phyloP scores from a whole-genome alignment of 2,888 invertebrate genomes.

The Lithodes maja region DNA sequence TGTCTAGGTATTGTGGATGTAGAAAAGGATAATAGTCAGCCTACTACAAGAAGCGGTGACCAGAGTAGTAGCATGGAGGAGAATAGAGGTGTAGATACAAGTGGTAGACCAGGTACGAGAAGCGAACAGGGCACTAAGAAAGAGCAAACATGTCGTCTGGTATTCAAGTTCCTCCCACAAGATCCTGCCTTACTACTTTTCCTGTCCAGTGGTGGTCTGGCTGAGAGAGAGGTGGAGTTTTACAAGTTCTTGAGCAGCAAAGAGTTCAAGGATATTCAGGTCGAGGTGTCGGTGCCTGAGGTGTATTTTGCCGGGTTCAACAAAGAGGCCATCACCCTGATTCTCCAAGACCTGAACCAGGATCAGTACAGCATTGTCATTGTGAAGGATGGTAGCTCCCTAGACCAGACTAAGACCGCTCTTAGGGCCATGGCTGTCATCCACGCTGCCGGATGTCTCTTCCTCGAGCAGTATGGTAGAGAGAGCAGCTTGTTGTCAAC shows the following conservation, averaged over 20 bases:
- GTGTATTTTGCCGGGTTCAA: slow-evolving; percentile 43
- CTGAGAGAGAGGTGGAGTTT: slow-evolving; percentile 61
- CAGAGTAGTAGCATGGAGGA: background rate
- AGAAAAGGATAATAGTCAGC: too few species aligned
- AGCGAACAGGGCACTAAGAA: background rate
- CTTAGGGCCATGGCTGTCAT: slow-evolving; percentile 51
- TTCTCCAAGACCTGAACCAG: slow-evolving; percentile 55
- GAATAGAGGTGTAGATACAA: background rate
- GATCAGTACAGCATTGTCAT: slow-evolving; percentile 58
- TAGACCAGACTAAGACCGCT: slow-evolving; percentile 53
- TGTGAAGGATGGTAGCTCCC: slow-evolving; percentile 54
- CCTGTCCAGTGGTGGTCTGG: slow-evolving; percentile 49
- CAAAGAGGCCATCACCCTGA: slow-evolving; percentile 55
- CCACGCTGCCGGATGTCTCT: slow-evolving; percentile 65
- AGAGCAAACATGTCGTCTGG: slow-evolving; percentile 17
- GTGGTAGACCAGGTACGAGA: background rate
- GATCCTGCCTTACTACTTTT: slow-evolving; percentile 36
- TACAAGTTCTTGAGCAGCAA: slow-evolving; percentile 52
- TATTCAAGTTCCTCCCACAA: slow-evolving; percentile 55
- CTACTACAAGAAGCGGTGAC: background rate
- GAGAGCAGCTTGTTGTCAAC: background rate
- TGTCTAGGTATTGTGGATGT: too few species aligned
- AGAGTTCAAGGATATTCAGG: slow-evolving; percentile 36
- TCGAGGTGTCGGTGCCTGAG: slow-evolving; percentile 54
- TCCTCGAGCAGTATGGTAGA: slow-evolving; percentile 32